A percentile compares a stretch with the other conserved stretches of the same genome.
These are phyloP conservation scores for Pycnomerus fuliginosus DNA, from an alignment of 2,888 invertebrate species.

Conservation along the genomic window DNA sequence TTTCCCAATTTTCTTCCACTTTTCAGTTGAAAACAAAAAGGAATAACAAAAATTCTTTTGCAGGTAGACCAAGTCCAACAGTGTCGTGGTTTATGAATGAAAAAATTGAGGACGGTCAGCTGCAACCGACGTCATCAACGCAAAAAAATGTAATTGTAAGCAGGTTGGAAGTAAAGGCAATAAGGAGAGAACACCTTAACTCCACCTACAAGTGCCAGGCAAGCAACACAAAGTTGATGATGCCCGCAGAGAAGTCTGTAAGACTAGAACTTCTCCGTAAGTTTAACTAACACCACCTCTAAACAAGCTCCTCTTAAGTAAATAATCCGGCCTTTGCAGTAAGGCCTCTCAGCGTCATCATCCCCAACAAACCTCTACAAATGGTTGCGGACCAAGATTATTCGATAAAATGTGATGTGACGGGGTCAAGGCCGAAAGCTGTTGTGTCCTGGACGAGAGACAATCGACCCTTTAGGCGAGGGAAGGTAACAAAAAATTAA, in stretches of 20 bases:
- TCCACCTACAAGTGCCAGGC: slow-evolving; percentile 87
- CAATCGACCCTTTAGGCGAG: slow-evolving; percentile 72
- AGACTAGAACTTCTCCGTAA: slow-evolving; percentile 81
- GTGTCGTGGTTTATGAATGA: slow-evolving; percentile 81
- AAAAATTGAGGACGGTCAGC: slow-evolving; percentile 69
- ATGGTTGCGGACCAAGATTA: slow-evolving; percentile 79
- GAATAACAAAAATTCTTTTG: slow-evolving; percentile 20
- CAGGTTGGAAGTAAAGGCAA: slow-evolving; percentile 70
- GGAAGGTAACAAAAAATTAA: slow-evolving; percentile 72
- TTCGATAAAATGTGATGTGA: slow-evolving; percentile 76
- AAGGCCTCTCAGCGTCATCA: slow-evolving; percentile 74
- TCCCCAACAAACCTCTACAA: slow-evolving; percentile 73
- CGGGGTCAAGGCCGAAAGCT: slow-evolving; percentile 84
- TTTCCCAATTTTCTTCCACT: no score
- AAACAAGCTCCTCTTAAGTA: slow-evolving; percentile 5
- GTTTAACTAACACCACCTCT: slow-evolving; percentile 48
- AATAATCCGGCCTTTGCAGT: slow-evolving; percentile 59
- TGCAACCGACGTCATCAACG: slow-evolving; percentile 67
- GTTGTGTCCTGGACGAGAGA: slow-evolving; percentile 83
- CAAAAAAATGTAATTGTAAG: slow-evolving; percentile 78
- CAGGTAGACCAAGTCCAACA: slow-evolving; percentile 82
- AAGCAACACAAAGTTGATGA: slow-evolving; percentile 81
- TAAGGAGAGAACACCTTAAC: slow-evolving; percentile 76
- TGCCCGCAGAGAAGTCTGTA: slow-evolving; percentile 79
- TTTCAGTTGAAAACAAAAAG: background rate